phyloP scores from a whole-genome alignment of 2,797 vertebrate species.

The Ambastaia sidthimunki region DNA sequence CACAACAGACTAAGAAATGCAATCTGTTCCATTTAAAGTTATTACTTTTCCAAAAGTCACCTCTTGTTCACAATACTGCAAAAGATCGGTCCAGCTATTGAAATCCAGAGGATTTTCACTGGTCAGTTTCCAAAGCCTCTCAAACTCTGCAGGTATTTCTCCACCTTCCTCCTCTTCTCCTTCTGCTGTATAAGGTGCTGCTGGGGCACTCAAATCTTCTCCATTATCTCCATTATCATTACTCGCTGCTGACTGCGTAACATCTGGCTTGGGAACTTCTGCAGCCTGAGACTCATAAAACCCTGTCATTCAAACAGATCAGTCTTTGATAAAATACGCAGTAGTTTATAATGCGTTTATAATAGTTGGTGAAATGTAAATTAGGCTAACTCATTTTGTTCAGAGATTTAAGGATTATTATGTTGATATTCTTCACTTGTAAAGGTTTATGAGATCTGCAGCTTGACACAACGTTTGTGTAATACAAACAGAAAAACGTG shows the following conservation, averaged over 20 bases:
- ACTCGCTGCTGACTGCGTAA: conserved; percentile 63
- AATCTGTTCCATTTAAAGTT: not conserved
- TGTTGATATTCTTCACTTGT: not conserved
- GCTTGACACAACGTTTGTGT: not conserved
- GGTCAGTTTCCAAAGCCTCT: conserved; percentile 78
- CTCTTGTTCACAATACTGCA: conserved; percentile 87
- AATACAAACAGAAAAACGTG: not conserved
- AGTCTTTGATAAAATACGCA: not conserved
- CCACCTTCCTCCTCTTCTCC: conserved; percentile 71
- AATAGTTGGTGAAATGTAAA: not conserved
- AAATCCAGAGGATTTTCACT: conserved; percentile 81
- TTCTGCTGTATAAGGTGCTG: conserved; percentile 57
- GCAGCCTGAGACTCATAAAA: conserved; percentile 25
- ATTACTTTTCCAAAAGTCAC: conserved; percentile 61
- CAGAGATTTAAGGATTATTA: no score
- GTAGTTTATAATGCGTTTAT: not conserved
- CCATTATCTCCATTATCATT: conserved; percentile 39
- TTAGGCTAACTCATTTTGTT: no score
- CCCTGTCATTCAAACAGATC: conserved; percentile 32
- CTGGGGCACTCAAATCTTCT: not conserved
- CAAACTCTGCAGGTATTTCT: conserved; percentile 78
- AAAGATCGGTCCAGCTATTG: conserved; percentile 82
- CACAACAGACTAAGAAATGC: not conserved
- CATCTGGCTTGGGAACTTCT: conserved; percentile 36
- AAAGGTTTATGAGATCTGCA: not conserved